Conservation (phyloP, 2,888 invertebrate genomes). For the Caenorhabditis panamensis region DNA sequence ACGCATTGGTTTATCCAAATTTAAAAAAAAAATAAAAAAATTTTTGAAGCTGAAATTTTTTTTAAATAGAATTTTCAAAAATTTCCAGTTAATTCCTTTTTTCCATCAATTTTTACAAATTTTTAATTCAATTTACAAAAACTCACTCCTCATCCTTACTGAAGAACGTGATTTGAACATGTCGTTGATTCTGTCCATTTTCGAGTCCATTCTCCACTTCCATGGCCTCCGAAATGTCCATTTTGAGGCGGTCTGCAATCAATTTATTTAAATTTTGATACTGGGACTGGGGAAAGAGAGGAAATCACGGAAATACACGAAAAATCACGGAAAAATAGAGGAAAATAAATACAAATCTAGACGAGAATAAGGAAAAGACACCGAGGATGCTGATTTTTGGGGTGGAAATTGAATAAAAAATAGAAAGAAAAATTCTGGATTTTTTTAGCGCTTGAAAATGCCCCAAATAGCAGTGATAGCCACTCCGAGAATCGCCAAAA, state of each 20-base stretch:
- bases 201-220: constrained; percentile 15
- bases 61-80: too few relatives aligned
- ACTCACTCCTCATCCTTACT: constrained; percentile 61
- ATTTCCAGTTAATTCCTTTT: neutral
- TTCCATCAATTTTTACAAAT: neutral
- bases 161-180: constrained; percentile 69
- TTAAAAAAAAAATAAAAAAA: too few relatives aligned
- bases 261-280: neutral
- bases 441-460: constrained; percentile 36
- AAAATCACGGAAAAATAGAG: neutral
- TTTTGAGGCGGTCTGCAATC: neutral
- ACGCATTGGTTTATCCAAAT: too few relatives aligned
- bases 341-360: neutral
- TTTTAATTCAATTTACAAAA: constrained; percentile 5
- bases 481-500: constrained; percentile 47
- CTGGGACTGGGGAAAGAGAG: neutral
- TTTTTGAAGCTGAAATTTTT: neutral
- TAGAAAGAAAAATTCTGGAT: neutral
- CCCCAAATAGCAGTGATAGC: constrained; percentile 46
- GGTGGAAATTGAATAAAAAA: constrained; percentile 1
- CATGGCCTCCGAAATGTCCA: constrained; percentile 27
- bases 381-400: neutral
- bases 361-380: neutral
- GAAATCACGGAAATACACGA: constrained; percentile 14
- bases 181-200: constrained; percentile 33